Evolutionary conservation across 2,888 invertebrate genomes (phyloP).

Genomic region (Junonia oenone): DNA sequence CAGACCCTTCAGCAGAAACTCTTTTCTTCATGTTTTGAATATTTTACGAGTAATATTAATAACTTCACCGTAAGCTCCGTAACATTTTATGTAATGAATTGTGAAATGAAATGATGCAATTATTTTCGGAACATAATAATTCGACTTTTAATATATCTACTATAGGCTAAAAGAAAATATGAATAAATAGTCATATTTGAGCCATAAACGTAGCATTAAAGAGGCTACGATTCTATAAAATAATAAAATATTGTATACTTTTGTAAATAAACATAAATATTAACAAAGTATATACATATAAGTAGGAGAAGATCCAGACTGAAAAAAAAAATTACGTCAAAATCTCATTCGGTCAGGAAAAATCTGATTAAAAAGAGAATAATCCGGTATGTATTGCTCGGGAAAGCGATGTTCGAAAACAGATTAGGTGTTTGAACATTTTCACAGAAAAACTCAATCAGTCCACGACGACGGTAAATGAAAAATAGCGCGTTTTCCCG

Average conservation of each 20-base stretch:
- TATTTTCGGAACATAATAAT: no score
- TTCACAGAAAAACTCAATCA: slow-evolving; percentile 9
- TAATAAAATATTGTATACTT: no score
- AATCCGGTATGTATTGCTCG: background rate
- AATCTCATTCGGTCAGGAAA: background rate
- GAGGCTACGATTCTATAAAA: no score
- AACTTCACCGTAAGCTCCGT: background rate
- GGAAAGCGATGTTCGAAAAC: background rate
- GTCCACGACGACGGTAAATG: slow-evolving; percentile 5
- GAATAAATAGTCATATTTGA: no score
- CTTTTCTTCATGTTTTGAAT: background rate
- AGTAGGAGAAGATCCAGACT: background rate
- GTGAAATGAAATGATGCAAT: no score
- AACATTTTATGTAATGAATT: no score
- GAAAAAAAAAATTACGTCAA: background rate
- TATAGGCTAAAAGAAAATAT: no score
- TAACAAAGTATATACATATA: no score
- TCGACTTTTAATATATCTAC: no score
- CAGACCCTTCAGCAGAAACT: background rate
- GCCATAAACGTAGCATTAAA: no score
- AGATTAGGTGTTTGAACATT: slow-evolving; percentile 9
- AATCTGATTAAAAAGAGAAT: background rate
- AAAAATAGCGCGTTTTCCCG: slow-evolving; percentile 11
- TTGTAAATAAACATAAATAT: no score
- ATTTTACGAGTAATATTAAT: background rate